Base-by-base conservation (phyloP, 2,113 vertebrate species). In the Mus pahari region DNA sequence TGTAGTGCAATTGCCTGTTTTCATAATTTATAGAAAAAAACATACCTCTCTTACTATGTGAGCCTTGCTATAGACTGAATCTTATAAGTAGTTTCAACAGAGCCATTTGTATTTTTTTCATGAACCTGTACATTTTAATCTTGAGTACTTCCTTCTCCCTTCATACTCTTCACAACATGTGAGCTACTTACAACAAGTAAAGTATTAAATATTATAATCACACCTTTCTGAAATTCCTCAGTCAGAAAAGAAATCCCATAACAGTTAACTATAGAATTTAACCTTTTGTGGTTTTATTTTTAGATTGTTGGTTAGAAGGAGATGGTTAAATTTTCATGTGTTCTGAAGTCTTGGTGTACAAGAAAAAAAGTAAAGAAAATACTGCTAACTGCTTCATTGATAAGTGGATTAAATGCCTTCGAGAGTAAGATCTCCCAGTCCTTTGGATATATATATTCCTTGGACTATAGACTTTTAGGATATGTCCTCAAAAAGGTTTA, bases 271-370 rank as follows among this genome's bases (percentile, higher is more conserved):
- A 78, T 45, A 89, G 45, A 89, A 93, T 60, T 93, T 92, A 94
- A 39, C 53, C 64, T 74, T 94, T 96, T 89, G 82, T 79, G 20
- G 45, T 28, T 96, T 96, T 87, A 58, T 84, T 95, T 96, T 96
- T 91, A 77, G 78, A 91, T 95, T 92, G 86, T 94, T 95, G 91
- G 89, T 96, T 94, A 86, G 96, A 97, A 95, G 81, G 39, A 97
- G 96, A 92, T 92, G 74, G 96, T 93, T 97, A 96, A 84, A 92
- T 95, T 95, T 97, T 93, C 79, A 96, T 94, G 75, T 50, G 64
- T 68, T 96, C 94, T 93, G 64, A 66, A 77, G 73, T 28, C 71
- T 86, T 95, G 50, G 64, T 86, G 83, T 88, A 71, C 79, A 92
- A 90, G 60, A 73, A 78, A 39, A 92, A 96, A 93, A 87, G 16